Evolutionary conservation across 2,888 invertebrate species (phyloP).

Genomic region (Idaea straminata): DNA sequence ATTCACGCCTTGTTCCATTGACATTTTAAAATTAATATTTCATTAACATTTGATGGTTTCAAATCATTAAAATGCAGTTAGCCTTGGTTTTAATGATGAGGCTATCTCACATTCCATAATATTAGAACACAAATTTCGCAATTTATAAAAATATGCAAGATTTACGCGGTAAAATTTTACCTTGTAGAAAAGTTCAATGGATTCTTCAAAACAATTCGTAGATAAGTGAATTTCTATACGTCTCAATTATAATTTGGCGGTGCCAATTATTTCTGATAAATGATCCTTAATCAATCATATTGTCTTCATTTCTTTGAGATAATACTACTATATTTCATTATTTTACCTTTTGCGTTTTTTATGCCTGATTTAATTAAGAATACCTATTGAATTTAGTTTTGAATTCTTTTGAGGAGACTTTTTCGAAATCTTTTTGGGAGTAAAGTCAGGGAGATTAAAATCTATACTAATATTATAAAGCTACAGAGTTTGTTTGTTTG

Average conservation of each 20-base stretch:
- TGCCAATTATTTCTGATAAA: not conserved
- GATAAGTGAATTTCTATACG: not conserved
- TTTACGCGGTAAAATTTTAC: not conserved
- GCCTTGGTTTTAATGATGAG: not conserved
- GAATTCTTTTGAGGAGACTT: not conserved
- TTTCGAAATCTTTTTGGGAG: not conserved
- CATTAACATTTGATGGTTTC: not conserved
- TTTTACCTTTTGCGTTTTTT: not conserved
- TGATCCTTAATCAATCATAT: constrained; percentile 1
- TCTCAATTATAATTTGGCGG: not conserved
- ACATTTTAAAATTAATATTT: not conserved
- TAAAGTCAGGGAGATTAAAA: not conserved
- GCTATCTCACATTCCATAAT: not conserved
- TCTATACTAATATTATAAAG: too few relatives aligned
- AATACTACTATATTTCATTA: not conserved
- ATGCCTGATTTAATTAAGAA: not conserved
- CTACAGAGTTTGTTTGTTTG: too few relatives aligned
- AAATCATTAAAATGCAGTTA: not conserved
- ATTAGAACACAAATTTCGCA: not conserved
- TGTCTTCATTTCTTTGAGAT: not conserved
- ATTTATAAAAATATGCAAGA: not conserved
- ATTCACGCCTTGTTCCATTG: not conserved
- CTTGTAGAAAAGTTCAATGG: not conserved
- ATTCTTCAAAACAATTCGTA: not conserved
- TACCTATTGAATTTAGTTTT: not conserved